Base-by-base conservation (phyloP, 2,797 vertebrate genomes). In the Micromesistius poutassou region DNA sequence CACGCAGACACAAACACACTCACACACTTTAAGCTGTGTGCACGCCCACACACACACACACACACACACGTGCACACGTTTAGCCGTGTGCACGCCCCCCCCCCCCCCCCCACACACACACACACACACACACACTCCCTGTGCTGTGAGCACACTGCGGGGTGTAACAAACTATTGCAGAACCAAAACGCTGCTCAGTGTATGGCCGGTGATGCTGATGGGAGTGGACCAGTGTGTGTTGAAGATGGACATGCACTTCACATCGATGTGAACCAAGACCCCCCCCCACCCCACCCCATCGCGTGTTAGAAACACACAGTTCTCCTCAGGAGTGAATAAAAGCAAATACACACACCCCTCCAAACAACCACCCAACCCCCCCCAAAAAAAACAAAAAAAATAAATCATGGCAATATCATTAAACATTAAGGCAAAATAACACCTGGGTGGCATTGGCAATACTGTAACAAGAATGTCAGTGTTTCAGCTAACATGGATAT, bases 351-450 rank as follows among this genome's bases (percentile, higher is more conserved):
- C 77, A 72, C 46, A 3, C 16, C 46, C 46, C 46, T 19, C 16
- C 19, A 16, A 22, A 19, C 16, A 3, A 19, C 46, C 46, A 22
- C 42, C 46, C 19, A 3, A 19, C 16, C 55, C 55, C 22, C 55
- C 55, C 55, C 12, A 8, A 6, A 55, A n/a, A 79, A 78, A 74
- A 73, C 76, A 81, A 74, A 80, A 82, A 86, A 62, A 87, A 85
- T 90, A 81, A 87, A 92, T 89, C 83, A 89, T 93, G 95, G 89
- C 87, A 91, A 91, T 90, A 94, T 96, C 94, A 95, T 95, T 62
- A 96, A 97, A 95, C 96, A 95, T 98, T 98, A 98, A 99, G 97
- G 98, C 97, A 98, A 97, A 97, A 94, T 96, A 97, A 95, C 55
- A 62, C 96, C 95, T 97, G 96, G 96, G 96, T 95, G 95, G 95